Conservation (phyloP, 2,888 invertebrate genomes). For the Hedychridium roseum region DNA sequence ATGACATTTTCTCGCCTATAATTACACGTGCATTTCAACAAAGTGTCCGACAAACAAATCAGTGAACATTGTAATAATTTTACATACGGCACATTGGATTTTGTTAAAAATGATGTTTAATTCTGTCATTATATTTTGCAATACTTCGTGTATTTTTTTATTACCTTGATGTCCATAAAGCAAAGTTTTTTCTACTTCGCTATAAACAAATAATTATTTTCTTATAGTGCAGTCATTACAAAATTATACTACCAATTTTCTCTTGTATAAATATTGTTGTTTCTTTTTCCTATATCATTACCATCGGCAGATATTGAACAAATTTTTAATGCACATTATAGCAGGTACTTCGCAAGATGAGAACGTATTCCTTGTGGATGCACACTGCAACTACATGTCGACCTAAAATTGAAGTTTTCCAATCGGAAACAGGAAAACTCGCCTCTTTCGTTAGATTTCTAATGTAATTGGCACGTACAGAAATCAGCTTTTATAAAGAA, state of each 20-base stretch:
- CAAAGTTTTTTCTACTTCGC: too few relatives aligned
- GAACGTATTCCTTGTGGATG: slow-evolving; percentile 17
- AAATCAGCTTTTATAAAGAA: slow-evolving; percentile 27
- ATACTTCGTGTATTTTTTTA: too few relatives aligned
- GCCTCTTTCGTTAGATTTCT: slow-evolving; percentile 9
- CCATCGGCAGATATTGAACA: too few relatives aligned
- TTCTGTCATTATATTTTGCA: too few relatives aligned
- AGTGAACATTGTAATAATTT: neutral
- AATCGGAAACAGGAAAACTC: slow-evolving; percentile 12
- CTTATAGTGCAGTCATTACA: neutral
- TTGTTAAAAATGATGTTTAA: slow-evolving; percentile 5
- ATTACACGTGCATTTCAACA: too few relatives aligned
- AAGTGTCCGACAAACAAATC: too few relatives aligned
- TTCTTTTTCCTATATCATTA: too few relatives aligned
- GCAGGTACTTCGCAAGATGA: slow-evolving; percentile 17
- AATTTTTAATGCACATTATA: slow-evolving; percentile 7
- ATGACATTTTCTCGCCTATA: too few relatives aligned
- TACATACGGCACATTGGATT: too few relatives aligned
- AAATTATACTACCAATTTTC: neutral
- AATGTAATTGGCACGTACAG: slow-evolving; percentile 2
- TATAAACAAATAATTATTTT: neutral
- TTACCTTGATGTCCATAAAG: neutral
- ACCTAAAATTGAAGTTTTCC: slow-evolving; percentile 19
- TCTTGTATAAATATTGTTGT: too few relatives aligned
- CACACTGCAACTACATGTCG: slow-evolving; percentile 21